These are phyloP conservation scores for Holothuria glaberrima DNA, from an alignment of 35 echinoderm and acorn worm genomes.

Conservation along the genomic window DNA sequence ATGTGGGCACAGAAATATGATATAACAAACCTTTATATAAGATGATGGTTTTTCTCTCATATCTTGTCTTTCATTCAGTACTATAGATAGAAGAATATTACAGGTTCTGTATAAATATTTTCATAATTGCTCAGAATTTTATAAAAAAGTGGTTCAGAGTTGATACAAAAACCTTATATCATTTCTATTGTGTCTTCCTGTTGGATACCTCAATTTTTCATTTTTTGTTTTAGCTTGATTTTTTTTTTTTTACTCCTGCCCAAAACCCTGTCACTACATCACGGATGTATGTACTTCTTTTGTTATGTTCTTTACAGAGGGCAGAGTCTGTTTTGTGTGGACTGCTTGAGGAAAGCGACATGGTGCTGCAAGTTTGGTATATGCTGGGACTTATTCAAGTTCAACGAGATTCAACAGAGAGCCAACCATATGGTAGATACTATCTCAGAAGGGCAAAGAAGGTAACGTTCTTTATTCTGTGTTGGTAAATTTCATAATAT, in stretches of 20 bases:
- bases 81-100: not conserved
- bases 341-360: constrained; percentile 89
- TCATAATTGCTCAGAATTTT: no score
- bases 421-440: constrained; percentile 82
- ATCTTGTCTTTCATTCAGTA: no score
- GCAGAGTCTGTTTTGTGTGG: constrained; percentile 78
- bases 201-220: no score
- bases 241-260: no score
- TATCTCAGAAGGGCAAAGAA: constrained; percentile 86
- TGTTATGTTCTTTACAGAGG: constrained; percentile 44
- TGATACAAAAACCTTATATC: no score
- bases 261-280: not conserved
- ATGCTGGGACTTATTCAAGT: constrained; percentile 83
- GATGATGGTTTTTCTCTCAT: no score
- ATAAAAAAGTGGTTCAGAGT: no score
- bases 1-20: no score
- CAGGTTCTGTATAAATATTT: not conserved
- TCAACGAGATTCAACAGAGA: constrained; percentile 63
- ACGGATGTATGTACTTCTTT: not conserved
- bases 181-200: no score
- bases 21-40: no score
- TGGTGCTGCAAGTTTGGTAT: constrained; percentile 93
- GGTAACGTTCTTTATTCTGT: constrained; percentile 37
- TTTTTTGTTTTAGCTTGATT: no score
- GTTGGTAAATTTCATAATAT: no score